These are phyloP conservation scores for Vireo griseus DNA, from an alignment of 2,797 vertebrate genomes.

Conservation along the genomic window DNA sequence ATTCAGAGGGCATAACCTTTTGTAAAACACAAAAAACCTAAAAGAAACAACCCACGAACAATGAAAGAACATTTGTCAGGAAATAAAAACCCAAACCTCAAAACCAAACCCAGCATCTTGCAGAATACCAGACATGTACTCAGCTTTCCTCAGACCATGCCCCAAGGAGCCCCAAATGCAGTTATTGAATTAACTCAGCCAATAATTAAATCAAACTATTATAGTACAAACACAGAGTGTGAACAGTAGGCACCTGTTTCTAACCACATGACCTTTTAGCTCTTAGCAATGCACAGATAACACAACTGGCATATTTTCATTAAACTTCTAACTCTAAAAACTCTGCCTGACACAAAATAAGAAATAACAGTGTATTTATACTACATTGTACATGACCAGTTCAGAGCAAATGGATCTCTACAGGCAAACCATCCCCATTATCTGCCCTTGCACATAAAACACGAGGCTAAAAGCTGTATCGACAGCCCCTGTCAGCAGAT, in stretches of 20 bases:
- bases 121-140: background rate
- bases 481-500: conserved; percentile 34
- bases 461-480: background rate
- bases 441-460: background rate
- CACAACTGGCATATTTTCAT: background rate
- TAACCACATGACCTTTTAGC: background rate
- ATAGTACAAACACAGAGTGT: background rate
- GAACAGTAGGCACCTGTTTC: background rate
- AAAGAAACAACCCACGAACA: background rate
- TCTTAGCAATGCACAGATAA: background rate
- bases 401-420: background rate
- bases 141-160: background rate
- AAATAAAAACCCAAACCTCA: background rate
- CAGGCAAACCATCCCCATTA: background rate
- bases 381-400: background rate
- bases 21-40: background rate
- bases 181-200: background rate
- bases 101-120: background rate
- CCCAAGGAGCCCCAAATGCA: background rate
- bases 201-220: background rate
- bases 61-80: background rate
- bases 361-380: background rate
- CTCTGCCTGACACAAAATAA: background rate
- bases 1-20: background rate
- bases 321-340: background rate